phyloP scores from a whole-genome alignment of 2,888 invertebrate species.

The Chydorus sphaericus region DNA sequence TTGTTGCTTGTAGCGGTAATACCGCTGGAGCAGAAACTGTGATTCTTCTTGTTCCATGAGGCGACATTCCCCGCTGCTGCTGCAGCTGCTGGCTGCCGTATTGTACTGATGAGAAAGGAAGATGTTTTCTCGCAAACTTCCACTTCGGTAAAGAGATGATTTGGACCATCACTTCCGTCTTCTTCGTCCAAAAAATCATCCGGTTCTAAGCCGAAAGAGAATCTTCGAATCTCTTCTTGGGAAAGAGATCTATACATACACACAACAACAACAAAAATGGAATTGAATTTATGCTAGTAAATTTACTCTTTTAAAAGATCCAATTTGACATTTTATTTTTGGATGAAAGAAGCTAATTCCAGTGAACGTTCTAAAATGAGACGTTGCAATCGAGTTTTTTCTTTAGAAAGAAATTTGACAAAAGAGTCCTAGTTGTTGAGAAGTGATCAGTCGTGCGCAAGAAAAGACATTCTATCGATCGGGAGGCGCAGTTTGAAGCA shows the following conservation, averaged over 20 bases:
- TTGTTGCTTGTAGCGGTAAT: not conserved
- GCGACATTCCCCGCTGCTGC: not conserved
- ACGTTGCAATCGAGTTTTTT: too few relatives aligned
- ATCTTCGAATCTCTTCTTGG: slow-evolving; percentile 18
- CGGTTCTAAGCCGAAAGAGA: slow-evolving; percentile 33
- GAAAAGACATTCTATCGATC: too few relatives aligned
- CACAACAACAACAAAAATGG: not conserved
- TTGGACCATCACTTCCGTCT: too few relatives aligned
- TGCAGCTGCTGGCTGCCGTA: not conserved
- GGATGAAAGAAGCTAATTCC: too few relatives aligned
- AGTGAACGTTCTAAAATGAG: too few relatives aligned
- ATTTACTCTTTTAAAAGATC: too few relatives aligned
- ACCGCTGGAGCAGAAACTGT: not conserved
- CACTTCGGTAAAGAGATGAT: slow-evolving; percentile 56
- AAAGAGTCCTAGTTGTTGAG: not conserved
- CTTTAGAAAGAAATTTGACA: not conserved
- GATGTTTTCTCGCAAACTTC: slow-evolving; percentile 53
- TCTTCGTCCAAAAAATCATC: too few relatives aligned
- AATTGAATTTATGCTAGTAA: not conserved
- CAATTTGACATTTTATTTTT: too few relatives aligned
- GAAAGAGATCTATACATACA: slow-evolving; percentile 15
- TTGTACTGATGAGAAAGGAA: slow-evolving; percentile 57
- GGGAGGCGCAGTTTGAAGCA: too few relatives aligned
- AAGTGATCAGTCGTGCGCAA: too few relatives aligned
- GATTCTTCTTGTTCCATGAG: not conserved